phyloP scores from a whole-genome alignment of 2,888 invertebrate species.

The Campoplex nolae region DNA sequence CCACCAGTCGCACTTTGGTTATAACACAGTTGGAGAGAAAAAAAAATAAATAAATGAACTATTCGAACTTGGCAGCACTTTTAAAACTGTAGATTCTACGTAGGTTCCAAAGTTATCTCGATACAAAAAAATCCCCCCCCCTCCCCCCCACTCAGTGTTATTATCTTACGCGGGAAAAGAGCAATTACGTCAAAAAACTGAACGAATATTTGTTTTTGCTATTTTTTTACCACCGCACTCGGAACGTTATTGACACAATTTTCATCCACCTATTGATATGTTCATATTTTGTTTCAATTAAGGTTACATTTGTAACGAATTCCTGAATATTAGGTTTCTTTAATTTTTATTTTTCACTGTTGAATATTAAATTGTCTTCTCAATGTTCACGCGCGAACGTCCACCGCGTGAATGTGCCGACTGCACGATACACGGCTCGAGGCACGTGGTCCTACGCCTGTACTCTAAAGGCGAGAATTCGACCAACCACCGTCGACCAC shows the following conservation, averaged over 20 bases:
- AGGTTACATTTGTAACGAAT: not conserved
- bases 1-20: not conserved
- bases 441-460: constrained; percentile 74
- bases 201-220: not conserved
- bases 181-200: not conserved
- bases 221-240: not conserved
- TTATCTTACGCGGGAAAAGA: not conserved
- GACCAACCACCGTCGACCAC: constrained; percentile 83
- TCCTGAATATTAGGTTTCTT: not conserved
- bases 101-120: not conserved
- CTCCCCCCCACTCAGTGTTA: constrained; percentile 3
- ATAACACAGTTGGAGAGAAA: not conserved
- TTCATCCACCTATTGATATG: not conserved
- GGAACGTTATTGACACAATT: not conserved
- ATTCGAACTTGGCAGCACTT: not conserved
- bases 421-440: constrained; percentile 34
- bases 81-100: not conserved
- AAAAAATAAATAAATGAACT: not conserved
- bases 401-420: constrained; percentile 74
- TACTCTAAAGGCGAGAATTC: constrained; percentile 71
- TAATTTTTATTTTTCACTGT: not conserved
- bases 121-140: not conserved
- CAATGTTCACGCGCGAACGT: constrained; percentile 69
- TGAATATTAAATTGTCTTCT: not conserved
- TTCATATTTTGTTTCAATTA: not conserved